Percentiles rank a stretch among this genome's conserved stretches.
Evolutionary conservation across 2,113 vertebrate genomes (phyloP).

Genomic region (Scomber japonicus): DNA sequence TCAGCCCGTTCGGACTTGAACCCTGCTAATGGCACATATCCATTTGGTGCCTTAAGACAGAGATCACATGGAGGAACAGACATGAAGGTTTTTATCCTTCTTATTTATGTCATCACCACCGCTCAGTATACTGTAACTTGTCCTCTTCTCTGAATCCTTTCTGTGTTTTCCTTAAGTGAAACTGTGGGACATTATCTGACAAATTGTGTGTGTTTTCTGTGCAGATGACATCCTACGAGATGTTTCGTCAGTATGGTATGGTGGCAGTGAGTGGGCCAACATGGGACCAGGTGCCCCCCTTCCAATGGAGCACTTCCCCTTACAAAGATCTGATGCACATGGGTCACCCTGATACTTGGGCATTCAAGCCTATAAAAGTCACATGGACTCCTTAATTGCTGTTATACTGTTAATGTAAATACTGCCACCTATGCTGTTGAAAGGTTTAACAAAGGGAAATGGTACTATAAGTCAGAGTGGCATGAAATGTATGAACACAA

Average conservation of each 20-base stretch:
- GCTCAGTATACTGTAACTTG: background rate
- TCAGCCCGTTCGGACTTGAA: slow-evolving; percentile 95
- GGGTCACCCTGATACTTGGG: slow-evolving; percentile 95
- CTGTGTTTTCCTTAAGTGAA: background rate
- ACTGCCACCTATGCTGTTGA: background rate
- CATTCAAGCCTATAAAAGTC: slow-evolving; percentile 88
- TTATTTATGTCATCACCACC: background rate
- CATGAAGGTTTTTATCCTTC: slow-evolving; percentile 87
- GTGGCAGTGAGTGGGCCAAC: slow-evolving; percentile 90
- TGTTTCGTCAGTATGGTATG: slow-evolving; percentile 85
- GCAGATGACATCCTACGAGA: slow-evolving; percentile 89
- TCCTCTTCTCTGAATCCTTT: background rate
- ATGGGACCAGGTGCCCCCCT: slow-evolving; percentile 92
- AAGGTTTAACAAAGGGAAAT: slow-evolving; percentile 59
- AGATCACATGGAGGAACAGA: slow-evolving; percentile 93
- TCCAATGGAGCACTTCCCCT: slow-evolving; percentile 93
- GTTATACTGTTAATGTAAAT: background rate
- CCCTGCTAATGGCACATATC: slow-evolving; percentile 92
- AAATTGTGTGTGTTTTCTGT: slow-evolving; percentile 30
- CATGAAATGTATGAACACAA: background rate
- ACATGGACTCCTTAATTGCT: slow-evolving; percentile 85
- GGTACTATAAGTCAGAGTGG: background rate
- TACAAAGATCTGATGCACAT: slow-evolving; percentile 88
- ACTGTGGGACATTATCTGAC: background rate
- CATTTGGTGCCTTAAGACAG: slow-evolving; percentile 91